Evolutionary conservation across 2,888 invertebrate species (phyloP).

Genomic region (Phlogophora meticulosa): DNA sequence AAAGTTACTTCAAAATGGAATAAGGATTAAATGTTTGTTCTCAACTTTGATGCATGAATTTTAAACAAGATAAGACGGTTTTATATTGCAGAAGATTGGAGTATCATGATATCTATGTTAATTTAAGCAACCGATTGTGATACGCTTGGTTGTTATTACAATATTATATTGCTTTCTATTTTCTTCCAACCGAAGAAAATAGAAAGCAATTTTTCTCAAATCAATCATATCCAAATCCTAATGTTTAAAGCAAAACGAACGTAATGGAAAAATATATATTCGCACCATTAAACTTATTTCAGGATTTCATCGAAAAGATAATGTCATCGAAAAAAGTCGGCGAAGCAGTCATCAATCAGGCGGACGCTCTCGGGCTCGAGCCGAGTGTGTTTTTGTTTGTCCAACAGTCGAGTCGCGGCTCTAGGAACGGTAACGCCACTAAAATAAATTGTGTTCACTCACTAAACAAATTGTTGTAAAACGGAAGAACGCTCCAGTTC

Average conservation of each 20-base stretch:
- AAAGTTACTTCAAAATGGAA: constrained; percentile 58
- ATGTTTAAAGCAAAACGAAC: constrained; percentile 50
- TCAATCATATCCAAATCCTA: constrained; percentile 53
- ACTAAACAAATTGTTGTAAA: constrained; percentile 64
- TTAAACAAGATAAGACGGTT: constrained; percentile 24
- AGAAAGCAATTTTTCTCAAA: constrained; percentile 21
- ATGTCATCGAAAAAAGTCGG: constrained; percentile 73
- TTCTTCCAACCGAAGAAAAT: background rate
- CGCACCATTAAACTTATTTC: constrained; percentile 70
- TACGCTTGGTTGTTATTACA: too few species aligned
- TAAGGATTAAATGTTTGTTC: constrained; percentile 57
- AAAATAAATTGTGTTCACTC: constrained; percentile 55
- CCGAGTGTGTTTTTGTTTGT: constrained; percentile 73
- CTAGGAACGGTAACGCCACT: constrained; percentile 44
- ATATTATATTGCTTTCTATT: too few species aligned
- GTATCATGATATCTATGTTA: constrained; percentile 5
- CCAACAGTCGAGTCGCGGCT: constrained; percentile 55
- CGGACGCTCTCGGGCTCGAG: constrained; percentile 57
- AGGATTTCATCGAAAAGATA: constrained; percentile 73
- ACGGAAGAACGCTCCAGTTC: constrained; percentile 24
- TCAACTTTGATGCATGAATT: constrained; percentile 57
- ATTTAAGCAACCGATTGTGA: background rate
- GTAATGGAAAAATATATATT: constrained; percentile 69
- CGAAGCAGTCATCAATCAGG: constrained; percentile 76
- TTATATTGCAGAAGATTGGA: constrained; percentile 4